A percentile compares a stretch with the other conserved stretches of the same genome.
Evolutionary conservation across 2,888 invertebrate genomes (phyloP).

Genomic region (Thumatha senex): DNA sequence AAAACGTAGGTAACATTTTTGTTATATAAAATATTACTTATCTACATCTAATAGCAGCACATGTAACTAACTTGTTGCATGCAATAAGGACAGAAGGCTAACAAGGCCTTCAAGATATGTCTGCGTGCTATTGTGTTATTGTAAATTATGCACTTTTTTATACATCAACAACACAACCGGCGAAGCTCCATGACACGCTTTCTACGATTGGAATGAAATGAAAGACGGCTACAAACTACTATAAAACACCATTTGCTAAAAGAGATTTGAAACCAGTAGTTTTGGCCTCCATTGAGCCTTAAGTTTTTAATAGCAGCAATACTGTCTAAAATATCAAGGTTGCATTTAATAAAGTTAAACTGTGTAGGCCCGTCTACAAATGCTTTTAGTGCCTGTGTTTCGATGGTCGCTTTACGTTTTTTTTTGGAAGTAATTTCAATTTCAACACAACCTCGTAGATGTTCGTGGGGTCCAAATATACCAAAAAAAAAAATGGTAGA

Average conservation of each 20-base stretch:
- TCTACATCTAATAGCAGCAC: slow-evolving; percentile 30
- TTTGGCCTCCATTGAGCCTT: slow-evolving; percentile 14
- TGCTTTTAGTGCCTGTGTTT: neutral
- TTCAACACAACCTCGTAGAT: no score
- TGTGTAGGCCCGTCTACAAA: neutral
- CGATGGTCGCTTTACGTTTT: neutral
- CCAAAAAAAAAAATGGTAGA: no score
- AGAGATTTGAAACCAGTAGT: slow-evolving; percentile 21
- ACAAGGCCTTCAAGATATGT: slow-evolving; percentile 57
- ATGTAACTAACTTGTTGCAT: slow-evolving; percentile 46
- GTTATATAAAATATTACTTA: slow-evolving; percentile 26
- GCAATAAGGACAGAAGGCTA: slow-evolving; percentile 52
- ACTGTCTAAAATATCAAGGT: slow-evolving; percentile 12
- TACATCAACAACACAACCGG: slow-evolving; percentile 45
- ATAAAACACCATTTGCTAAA: slow-evolving; percentile 23
- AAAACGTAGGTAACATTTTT: slow-evolving; percentile 6
- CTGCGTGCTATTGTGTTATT: slow-evolving; percentile 57
- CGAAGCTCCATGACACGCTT: slow-evolving; percentile 67
- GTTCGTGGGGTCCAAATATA: no score
- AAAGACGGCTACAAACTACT: slow-evolving; percentile 9
- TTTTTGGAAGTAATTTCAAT: neutral
- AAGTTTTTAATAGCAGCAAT: slow-evolving; percentile 16
- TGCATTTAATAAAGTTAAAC: neutral
- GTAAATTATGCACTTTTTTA: slow-evolving; percentile 67
- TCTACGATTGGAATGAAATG: slow-evolving; percentile 54